Percentiles rank a stretch among this genome's conserved stretches.
These are phyloP conservation scores for Phyto melanocephala DNA, from an alignment of 2,888 invertebrate genomes.

Conservation along the genomic window DNA sequence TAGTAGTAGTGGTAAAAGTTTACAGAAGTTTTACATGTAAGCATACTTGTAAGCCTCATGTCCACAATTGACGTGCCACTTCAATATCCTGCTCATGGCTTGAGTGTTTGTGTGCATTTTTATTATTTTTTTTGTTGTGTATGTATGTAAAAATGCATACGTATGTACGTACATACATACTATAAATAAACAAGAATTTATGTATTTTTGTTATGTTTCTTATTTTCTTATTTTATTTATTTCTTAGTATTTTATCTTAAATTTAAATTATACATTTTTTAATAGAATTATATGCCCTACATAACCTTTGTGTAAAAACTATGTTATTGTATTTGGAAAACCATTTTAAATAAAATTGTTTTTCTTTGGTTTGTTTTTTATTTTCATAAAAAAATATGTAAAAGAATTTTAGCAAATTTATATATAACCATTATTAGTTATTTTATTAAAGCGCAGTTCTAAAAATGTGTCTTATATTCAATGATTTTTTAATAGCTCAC, in stretches of 20 bases:
- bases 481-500: no score
- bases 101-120: conserved; percentile 8
- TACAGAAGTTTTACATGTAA: conserved; percentile 76
- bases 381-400: no score
- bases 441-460: no score
- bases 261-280: background rate
- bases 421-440: no score
- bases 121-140: background rate
- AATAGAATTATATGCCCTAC: background rate
- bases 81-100: conserved; percentile 40
- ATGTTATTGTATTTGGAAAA: no score
- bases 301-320: no score
- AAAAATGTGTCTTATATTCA: no score
- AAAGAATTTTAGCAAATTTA: no score
- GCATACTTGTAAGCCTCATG: conserved; percentile 76
- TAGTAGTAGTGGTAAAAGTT: conserved; percentile 66
- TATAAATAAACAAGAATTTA: background rate
- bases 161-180: no score
- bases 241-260: background rate
- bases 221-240: conserved; percentile 26
- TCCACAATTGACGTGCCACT: conserved; percentile 74
- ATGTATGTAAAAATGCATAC: background rate
- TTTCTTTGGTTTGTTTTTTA: no score
- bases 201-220: background rate
- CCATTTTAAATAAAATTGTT: no score